Evolutionary conservation across 2,888 invertebrate species (phyloP).

Genomic region (Elysia crispata): DNA sequence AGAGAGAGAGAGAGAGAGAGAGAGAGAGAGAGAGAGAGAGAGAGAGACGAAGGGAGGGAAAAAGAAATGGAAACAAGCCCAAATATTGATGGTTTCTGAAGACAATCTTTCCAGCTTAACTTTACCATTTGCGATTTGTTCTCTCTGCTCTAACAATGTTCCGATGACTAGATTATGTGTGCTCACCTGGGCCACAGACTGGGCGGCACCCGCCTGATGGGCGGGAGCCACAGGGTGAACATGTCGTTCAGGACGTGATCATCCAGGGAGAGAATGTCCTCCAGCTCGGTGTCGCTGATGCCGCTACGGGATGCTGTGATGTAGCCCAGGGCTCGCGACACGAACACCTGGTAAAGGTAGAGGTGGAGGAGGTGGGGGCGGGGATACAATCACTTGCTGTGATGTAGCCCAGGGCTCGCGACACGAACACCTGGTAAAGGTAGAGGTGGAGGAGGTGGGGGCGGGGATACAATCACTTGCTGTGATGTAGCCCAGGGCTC

Average conservation of each 20-base stretch:
- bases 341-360: slow-evolving; percentile 49
- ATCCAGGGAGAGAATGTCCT: slow-evolving; percentile 71
- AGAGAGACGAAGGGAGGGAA: too few relatives aligned
- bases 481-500: too few relatives aligned
- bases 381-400: slow-evolving; percentile 52
- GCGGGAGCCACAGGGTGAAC: slow-evolving; percentile 64
- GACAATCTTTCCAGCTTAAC: neutral
- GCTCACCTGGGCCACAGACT: slow-evolving; percentile 58
- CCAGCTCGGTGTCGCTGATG: slow-evolving; percentile 69
- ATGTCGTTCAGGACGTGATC: slow-evolving; percentile 65
- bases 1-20: slow-evolving; percentile 29
- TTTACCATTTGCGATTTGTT: too few relatives aligned
- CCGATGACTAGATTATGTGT: too few relatives aligned
- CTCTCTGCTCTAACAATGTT: too few relatives aligned
- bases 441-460: too few relatives aligned
- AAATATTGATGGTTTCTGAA: neutral
- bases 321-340: slow-evolving; percentile 64
- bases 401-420: slow-evolving; percentile 64
- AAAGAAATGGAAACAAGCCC: too few relatives aligned
- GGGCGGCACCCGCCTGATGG: slow-evolving; percentile 68
- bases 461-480: too few relatives aligned
- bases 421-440: slow-evolving; percentile 53
- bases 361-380: too few relatives aligned
- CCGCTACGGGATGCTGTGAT: slow-evolving; percentile 66
- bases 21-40: neutral